These are phyloP conservation scores for Brachionus asplanchnoidis DNA, from an alignment of 1,140 invertebrate species.

Conservation along the genomic window DNA sequence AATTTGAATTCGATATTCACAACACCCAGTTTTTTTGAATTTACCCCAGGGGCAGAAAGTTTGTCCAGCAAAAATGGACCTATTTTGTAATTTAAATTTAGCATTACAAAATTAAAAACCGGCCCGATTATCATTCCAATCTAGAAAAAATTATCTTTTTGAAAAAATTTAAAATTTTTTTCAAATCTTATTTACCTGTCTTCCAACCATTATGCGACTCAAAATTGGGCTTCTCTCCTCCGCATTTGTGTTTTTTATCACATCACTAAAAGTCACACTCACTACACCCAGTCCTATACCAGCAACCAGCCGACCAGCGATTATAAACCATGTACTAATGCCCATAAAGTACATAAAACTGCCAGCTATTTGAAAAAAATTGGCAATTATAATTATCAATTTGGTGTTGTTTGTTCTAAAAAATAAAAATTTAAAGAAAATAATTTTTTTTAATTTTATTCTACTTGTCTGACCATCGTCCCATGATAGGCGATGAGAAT, in stretches of 20 bases:
- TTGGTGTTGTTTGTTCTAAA: conserved; percentile 43
- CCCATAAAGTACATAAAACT: conserved; percentile 46
- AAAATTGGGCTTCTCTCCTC: conserved; percentile 46
- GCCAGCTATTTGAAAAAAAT: conserved; percentile 46
- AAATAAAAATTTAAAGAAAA: background rate
- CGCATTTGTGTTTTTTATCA: conserved; percentile 44
- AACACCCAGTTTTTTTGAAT: too few relatives aligned
- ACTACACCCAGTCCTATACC: conserved; percentile 41
- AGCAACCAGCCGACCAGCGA: conserved; percentile 44
- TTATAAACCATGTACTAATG: conserved; percentile 43
- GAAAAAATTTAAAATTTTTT: background rate
- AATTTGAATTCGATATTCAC: too few relatives aligned
- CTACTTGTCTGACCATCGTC: conserved; percentile 44
- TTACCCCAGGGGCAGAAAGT: conserved; percentile 28
- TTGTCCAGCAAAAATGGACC: conserved; percentile 35
- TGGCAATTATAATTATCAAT: conserved; percentile 44
- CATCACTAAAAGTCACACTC: conserved; percentile 43
- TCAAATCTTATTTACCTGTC: conserved; percentile 50
- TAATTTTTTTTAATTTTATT: background rate
- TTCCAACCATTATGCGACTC: conserved; percentile 43
- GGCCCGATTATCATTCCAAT: conserved; percentile 47
- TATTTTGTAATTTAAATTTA: conserved; percentile 43
- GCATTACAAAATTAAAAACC: conserved; percentile 45
- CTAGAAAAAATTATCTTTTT: background rate
- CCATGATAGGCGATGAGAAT: conserved; percentile 44